phyloP scores from a whole-genome alignment of 2,888 invertebrate genomes.

The Oscheius sp. region DNA sequence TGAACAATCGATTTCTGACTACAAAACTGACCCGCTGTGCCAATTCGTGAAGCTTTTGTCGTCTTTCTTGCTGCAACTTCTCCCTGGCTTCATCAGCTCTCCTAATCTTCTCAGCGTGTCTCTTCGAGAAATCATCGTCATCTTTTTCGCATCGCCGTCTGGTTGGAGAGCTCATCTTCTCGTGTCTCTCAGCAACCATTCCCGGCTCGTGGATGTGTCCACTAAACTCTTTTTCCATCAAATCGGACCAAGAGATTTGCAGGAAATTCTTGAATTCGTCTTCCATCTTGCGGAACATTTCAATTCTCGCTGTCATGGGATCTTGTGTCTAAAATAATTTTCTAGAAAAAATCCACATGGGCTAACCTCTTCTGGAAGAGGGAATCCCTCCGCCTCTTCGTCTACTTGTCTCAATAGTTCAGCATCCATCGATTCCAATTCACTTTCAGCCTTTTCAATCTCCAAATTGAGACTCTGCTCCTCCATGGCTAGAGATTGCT shows the following conservation, averaged over 20 bases:
- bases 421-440: slow-evolving; percentile 75
- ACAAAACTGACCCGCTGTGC: slow-evolving; percentile 83
- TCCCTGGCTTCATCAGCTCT: slow-evolving; percentile 87
- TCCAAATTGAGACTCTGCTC: slow-evolving; percentile 77
- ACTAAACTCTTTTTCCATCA: slow-evolving; percentile 43
- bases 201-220: slow-evolving; percentile 81
- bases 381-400: slow-evolving; percentile 65
- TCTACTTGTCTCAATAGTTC: slow-evolving; percentile 68
- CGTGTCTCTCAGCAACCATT: slow-evolving; percentile 88
- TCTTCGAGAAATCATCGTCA: slow-evolving; percentile 59
- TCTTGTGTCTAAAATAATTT: slow-evolving; percentile 13
- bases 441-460: slow-evolving; percentile 71
- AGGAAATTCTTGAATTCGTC: slow-evolving; percentile 26
- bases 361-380: slow-evolving; percentile 34
- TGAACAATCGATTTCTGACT: slow-evolving; percentile 64
- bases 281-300: slow-evolving; percentile 24
- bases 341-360: too few species aligned
- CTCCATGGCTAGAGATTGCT: slow-evolving; percentile 74
- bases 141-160: slow-evolving; percentile 44
- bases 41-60: slow-evolving; percentile 84
- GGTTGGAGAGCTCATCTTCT: slow-evolving; percentile 86
- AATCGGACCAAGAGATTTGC: slow-evolving; percentile 46
- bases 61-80: slow-evolving; percentile 83
- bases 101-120: slow-evolving; percentile 88
- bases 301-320: slow-evolving; percentile 11